These are phyloP conservation scores for Sylvia atricapilla DNA, from an alignment of 2,113 vertebrate species.

Conservation along the genomic window DNA sequence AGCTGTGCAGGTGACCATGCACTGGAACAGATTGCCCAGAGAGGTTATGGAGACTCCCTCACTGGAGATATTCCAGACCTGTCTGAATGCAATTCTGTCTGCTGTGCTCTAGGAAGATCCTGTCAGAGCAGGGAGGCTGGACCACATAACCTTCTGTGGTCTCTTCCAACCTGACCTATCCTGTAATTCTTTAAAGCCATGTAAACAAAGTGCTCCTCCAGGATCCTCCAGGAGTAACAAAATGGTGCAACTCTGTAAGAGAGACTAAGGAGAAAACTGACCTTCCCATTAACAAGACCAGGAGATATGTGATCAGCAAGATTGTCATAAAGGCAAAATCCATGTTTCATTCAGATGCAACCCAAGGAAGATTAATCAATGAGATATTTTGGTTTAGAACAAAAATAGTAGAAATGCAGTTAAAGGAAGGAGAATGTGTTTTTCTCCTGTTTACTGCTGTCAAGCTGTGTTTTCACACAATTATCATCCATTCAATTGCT, in stretches of 20 bases:
- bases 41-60: background rate
- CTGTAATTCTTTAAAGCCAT: background rate
- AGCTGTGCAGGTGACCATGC: fast-evolving
- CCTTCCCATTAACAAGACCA: background rate
- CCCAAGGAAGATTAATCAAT: background rate
- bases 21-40: background rate
- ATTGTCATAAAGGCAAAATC: background rate
- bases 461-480: background rate
- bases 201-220: background rate
- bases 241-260: background rate
- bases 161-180: background rate
- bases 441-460: background rate
- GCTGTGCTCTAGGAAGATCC: background rate
- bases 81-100: background rate
- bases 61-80: background rate
- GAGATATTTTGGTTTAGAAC: background rate
- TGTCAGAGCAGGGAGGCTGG: background rate
- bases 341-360: fast-evolving
- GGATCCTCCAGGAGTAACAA: background rate
- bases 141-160: background rate
- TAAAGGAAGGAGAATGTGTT: background rate
- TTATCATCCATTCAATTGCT: background rate
- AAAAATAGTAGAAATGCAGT: background rate
- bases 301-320: background rate
- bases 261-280: background rate